Evolutionary conservation across 2,888 invertebrate genomes (phyloP), one percentile per base, ranked within the genome.

Genomic region (Achlya flavicornis): DNA sequence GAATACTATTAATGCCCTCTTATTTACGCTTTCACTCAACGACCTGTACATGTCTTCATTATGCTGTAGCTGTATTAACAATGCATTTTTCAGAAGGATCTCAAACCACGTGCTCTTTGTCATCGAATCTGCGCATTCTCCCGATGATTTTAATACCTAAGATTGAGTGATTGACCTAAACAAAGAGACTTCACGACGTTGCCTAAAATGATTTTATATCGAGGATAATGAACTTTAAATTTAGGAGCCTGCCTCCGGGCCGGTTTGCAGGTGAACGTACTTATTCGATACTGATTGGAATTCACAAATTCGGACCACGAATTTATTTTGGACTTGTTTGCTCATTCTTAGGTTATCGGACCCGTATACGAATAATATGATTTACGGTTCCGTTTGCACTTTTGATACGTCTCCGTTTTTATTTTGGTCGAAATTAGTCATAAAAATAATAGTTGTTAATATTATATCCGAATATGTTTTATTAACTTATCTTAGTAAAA

Each of bases 211-310:
- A 84, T 83, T 75, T 86, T 86, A 86, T 83, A 68, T 75, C 61
- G 89, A 87, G 93, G 90, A 92, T 91, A 90, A 85, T 90, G 93
- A 92, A 92, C 93, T 85, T 83, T 77, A 64, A 72, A 80, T 75
- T 86, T 86, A 72, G 82, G 77, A 79, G 83, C 81, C 80, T 76
- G 86, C 81, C 82, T 77, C 79, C 82, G 81, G 88, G 85, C 92
- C 92, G 92, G 93, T 93, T 92, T 87, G 78, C 86, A 90, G 93
- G 91, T 93, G 86, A 93, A 92, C 80, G 92, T 77, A 89, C 92
- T 84, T 84, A 84, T 26, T 82, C 79, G 75, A 79, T 78, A 73
- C 78, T 72, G 79, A 90, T 87, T 85, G 87, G 88, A 86, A 92
- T 92, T 88, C 87, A 85, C 84, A 83, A 87, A 88, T 86, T 88